phyloP scores from a whole-genome alignment of 2,888 invertebrate species.

The Clitarchus hookeri region DNA sequence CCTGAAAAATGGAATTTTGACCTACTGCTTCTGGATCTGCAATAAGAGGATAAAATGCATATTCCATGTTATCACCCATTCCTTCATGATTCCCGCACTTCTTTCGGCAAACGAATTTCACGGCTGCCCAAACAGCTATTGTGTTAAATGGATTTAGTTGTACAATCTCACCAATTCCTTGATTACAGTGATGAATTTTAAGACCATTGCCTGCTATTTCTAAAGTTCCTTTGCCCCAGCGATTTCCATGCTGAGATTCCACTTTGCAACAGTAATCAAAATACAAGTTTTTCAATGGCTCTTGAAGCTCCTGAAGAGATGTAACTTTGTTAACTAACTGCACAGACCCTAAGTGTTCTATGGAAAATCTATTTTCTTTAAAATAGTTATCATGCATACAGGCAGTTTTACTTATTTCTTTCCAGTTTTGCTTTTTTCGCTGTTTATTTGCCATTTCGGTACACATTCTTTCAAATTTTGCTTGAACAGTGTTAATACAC shows the following conservation, averaged over 20 bases:
- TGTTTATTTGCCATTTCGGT: slow-evolving; percentile 66
- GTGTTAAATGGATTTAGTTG: slow-evolving; percentile 82
- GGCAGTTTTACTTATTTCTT: slow-evolving; percentile 50
- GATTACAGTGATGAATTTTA: slow-evolving; percentile 64
- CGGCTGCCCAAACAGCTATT: slow-evolving; percentile 92
- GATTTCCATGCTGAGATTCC: slow-evolving; percentile 58
- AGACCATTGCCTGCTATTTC: slow-evolving; percentile 72
- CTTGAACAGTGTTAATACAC: slow-evolving; percentile 77
- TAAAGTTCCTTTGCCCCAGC: slow-evolving; percentile 50
- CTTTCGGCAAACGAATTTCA: slow-evolving; percentile 77
- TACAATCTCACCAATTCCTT: slow-evolving; percentile 48
- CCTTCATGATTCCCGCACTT: slow-evolving; percentile 58
- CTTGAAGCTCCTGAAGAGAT: slow-evolving; percentile 80
- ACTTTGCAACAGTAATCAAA: slow-evolving; percentile 49
- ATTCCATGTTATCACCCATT: slow-evolving; percentile 58
- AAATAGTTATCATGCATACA: slow-evolving; percentile 26
- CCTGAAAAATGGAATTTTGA: slow-evolving; percentile 69
- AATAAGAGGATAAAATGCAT: slow-evolving; percentile 83
- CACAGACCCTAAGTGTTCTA: slow-evolving; percentile 82
- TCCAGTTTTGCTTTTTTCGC: neutral
- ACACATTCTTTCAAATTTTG: slow-evolving; percentile 85
- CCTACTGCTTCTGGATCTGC: slow-evolving; percentile 81
- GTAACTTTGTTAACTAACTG: slow-evolving; percentile 79
- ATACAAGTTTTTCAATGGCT: slow-evolving; percentile 76
- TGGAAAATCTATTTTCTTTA: slow-evolving; percentile 52